Evolutionary conservation across 1,140 invertebrate genomes (phyloP), one percentile per base, ranked within the genome.

Genomic region (Drosophila equinoxialis): DNA sequence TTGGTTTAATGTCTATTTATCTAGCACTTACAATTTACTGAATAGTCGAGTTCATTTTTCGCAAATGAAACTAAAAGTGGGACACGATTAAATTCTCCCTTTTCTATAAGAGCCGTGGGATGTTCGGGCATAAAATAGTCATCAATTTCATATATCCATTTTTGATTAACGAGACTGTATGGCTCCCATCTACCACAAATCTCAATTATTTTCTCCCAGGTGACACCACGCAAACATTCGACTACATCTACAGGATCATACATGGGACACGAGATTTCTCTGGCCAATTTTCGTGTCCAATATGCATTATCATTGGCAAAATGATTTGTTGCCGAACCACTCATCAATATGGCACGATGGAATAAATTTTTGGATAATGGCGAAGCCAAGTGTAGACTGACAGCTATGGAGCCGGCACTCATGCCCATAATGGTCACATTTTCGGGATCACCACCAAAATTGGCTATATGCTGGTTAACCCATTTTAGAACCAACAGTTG

Each of bases 1-100:
- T 54, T 60, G 3, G 14, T 26, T 20, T 1, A 13, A 23, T 3
- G 10, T 65, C 3, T 23, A 39, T 51, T 45, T 4, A 0, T 37
- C 0, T 33, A 30, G 30, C 13, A 5, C 77, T 63, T 83, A 92
- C 77, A 79, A 71, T 37, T 91, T 92, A 5, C 93, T 91, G 89
- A 94, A 92, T 95, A 65, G 94, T 93, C 93, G 84, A 96, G 94
- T 83, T 96, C 95, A 61, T 95, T 93, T 58, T 93, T 90, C 0
- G 94, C 95, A 23, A 94, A 91, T 45, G 95, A 95, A 74, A 94
- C 93, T 17, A 96, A 93, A 26, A 95, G 79, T 0, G 96, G 95
- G 4, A 96, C 94, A 20, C 94, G 92, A 14, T 94, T 81, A 64
- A 96, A 93, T 8, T 93, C 90, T 10, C 94, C 94, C 30, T 92